Evolutionary conservation across 64 coral and sea anemone species (phyloP).

Genomic region (Stylophora pistillata): DNA sequence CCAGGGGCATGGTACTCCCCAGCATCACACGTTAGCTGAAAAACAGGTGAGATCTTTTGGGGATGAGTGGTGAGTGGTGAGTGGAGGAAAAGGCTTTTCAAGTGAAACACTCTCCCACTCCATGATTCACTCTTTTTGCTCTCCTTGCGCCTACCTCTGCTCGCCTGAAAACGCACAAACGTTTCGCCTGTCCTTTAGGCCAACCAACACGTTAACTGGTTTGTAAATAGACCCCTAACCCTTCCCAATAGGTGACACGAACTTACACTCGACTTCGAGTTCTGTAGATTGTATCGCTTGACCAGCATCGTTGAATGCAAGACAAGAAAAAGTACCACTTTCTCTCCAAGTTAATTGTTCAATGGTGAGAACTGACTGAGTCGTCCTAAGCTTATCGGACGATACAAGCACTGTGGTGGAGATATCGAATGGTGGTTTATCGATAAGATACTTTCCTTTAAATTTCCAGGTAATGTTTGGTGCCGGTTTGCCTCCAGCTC

Average conservation of each 20-base stretch:
- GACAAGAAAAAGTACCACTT: slow-evolving; percentile 52
- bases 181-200: no score
- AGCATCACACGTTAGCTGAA: no score
- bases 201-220: neutral
- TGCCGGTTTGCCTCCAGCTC: slow-evolving; percentile 54
- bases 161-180: no score
- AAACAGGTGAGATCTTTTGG: no score
- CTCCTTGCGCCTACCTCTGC: no score
- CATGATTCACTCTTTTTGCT: no score
- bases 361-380: slow-evolving; percentile 12
- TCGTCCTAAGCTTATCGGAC: neutral
- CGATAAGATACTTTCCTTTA: slow-evolving; percentile 50
- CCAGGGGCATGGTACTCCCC: no score
- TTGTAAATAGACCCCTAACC: neutral
- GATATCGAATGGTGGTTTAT: slow-evolving; percentile 8
- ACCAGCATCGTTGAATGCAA: slow-evolving; percentile 60
- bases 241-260: neutral
- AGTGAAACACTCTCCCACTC: no score
- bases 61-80: no score
- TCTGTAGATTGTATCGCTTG: neutral
- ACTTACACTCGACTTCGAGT: slow-evolving; percentile 65
- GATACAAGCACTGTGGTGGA: neutral
- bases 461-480: slow-evolving; percentile 48
- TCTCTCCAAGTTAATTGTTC: slow-evolving; percentile 51
- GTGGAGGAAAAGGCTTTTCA: no score